Percentiles rank a stretch among this genome's conserved stretches.
Conservation (phyloP, 2,797 vertebrate species). For the Limosa lapponica region DNA sequence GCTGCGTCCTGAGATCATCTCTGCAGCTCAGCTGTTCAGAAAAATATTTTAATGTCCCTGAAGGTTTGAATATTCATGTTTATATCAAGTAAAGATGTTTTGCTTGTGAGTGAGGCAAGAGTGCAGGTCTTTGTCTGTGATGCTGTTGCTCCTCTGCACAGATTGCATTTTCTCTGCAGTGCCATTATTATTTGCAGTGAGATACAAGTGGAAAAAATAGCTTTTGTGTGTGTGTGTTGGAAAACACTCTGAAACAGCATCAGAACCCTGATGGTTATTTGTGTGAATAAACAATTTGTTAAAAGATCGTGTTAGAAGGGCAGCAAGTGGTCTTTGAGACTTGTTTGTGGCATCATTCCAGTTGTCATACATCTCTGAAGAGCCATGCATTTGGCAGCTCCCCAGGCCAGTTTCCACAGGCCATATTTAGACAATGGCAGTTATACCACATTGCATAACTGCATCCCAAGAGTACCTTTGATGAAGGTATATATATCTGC, state of each 20-base stretch:
- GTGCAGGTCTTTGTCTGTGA: not conserved
- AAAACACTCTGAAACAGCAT: not conserved
- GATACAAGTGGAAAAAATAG: not conserved
- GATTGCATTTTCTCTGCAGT: not conserved
- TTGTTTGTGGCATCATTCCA: not conserved
- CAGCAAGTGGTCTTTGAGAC: not conserved
- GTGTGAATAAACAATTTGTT: not conserved
- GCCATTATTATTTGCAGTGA: not conserved
- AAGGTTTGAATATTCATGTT: not conserved
- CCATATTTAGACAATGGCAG: not conserved
- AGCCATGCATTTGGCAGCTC: not conserved
- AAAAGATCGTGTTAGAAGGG: not conserved
- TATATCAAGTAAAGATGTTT: not conserved
- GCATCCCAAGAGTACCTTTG: not conserved
- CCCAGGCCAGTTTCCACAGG: not conserved
- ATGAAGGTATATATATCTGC: not conserved
- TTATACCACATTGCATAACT: not conserved
- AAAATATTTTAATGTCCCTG: not conserved
- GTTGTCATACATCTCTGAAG: not conserved
- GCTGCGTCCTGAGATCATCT: conserved; percentile 18
- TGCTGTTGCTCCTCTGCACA: not conserved
- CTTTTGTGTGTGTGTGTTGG: not conserved
- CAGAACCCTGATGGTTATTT: not conserved
- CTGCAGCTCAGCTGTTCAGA: not conserved
- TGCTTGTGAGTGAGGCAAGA: not conserved